Conservation (phyloP, 2,888 invertebrate species). For the Nephrotoma flavescens region DNA sequence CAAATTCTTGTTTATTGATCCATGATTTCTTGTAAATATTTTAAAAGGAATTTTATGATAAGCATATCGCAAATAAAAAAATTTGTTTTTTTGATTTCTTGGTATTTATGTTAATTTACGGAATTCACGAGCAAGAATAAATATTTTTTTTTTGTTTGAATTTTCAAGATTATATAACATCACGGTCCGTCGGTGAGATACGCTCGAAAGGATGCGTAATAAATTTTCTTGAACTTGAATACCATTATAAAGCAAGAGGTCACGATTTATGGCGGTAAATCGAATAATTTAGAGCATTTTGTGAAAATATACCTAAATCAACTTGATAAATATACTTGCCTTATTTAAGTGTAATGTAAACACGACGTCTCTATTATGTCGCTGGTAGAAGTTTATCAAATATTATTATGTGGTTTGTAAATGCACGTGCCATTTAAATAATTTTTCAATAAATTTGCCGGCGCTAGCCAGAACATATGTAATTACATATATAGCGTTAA, state of each 20-base stretch:
- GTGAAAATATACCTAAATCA: too few relatives aligned
- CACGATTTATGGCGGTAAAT: background rate
- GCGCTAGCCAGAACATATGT: too few relatives aligned
- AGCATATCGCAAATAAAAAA: background rate
- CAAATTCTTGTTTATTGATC: background rate
- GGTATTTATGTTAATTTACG: background rate
- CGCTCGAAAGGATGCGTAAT: background rate
- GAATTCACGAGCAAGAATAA: background rate
- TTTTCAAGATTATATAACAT: background rate
- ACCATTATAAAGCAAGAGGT: background rate
- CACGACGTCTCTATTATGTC: too few relatives aligned
- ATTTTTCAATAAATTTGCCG: too few relatives aligned
- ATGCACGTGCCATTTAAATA: too few relatives aligned
- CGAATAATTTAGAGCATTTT: too few relatives aligned
- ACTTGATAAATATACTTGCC: too few relatives aligned
- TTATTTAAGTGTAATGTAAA: too few relatives aligned
- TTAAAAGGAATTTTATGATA: background rate
- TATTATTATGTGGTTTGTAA: too few relatives aligned
- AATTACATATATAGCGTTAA: too few relatives aligned
- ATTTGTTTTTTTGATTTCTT: background rate
- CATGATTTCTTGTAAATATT: background rate
- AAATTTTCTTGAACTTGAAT: background rate
- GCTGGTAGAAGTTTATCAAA: too few relatives aligned
- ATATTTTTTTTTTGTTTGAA: background rate
- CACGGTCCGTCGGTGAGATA: background rate